These are phyloP conservation scores for Heteromyza rotundicornis DNA, from an alignment of 2,888 invertebrate genomes.

Conservation along the genomic window DNA sequence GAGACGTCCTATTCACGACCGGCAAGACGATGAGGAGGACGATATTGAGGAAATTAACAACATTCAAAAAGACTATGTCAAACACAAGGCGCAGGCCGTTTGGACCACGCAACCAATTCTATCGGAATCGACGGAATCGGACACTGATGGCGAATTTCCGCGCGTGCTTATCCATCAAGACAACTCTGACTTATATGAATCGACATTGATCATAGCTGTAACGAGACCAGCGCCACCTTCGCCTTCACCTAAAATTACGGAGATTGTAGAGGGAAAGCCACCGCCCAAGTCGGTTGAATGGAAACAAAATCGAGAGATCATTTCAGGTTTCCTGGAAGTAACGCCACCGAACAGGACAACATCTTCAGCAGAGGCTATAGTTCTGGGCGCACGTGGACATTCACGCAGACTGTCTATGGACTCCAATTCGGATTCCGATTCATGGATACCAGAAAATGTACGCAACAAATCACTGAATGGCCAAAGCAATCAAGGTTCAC, in stretches of 20 bases:
- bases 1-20: conserved; percentile 20
- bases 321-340: conserved; percentile 41
- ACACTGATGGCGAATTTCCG: conserved; percentile 43
- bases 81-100: conserved; percentile 31
- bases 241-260: conserved; percentile 31
- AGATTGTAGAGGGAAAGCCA: conserved; percentile 25
- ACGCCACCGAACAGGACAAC: conserved; percentile 34
- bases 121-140: conserved; percentile 40
- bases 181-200: conserved; percentile 53
- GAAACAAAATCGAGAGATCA: conserved; percentile 47
- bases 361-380: conserved; percentile 30
- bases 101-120: conserved; percentile 53
- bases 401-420: conserved; percentile 43
- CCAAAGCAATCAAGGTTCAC: conserved; percentile 25
- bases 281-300: conserved; percentile 34
- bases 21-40: conserved; percentile 23
- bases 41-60: conserved; percentile 32
- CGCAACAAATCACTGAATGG: conserved; percentile 28
- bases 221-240: conserved; percentile 43
- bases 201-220: conserved; percentile 55
- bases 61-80: conserved; percentile 20
- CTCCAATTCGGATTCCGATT: conserved; percentile 47
- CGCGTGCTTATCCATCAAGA: conserved; percentile 57
- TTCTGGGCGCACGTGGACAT: conserved; percentile 29
- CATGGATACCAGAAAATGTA: conserved; percentile 44